A percentile compares a stretch with the other conserved stretches of the same genome.
These are phyloP conservation scores for Aurelia aurita DNA, from an alignment of 30 jellyfish, hydroid and myxozoan species.

Conservation along the genomic window DNA sequence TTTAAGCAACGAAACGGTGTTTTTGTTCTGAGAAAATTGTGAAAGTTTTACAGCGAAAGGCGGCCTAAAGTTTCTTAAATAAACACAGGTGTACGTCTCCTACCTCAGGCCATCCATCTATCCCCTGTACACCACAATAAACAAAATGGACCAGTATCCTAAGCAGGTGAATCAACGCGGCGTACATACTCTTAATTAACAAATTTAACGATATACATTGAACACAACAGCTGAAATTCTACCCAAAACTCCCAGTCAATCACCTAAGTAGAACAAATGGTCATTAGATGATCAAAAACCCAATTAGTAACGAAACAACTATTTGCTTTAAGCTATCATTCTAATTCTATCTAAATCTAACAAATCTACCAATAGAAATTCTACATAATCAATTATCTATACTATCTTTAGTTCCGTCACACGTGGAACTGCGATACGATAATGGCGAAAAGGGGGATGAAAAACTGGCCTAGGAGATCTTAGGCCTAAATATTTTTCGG, in stretches of 20 bases:
- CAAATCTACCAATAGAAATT: slow-evolving; percentile 38
- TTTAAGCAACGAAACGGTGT: too few relatives aligned
- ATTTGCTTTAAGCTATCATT: slow-evolving; percentile 48
- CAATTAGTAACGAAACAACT: slow-evolving; percentile 1
- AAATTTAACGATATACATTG: neutral
- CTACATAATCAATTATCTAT: slow-evolving; percentile 32
- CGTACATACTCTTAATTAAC: too few relatives aligned
- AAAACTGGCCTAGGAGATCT: too few relatives aligned
- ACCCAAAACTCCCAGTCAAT: slow-evolving; percentile 32
- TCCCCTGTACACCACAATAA: too few relatives aligned
- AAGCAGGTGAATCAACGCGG: too few relatives aligned
- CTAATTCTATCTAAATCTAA: slow-evolving; percentile 45
- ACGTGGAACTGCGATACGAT: neutral
- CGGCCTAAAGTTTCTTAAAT: too few relatives aligned
- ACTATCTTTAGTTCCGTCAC: neutral
- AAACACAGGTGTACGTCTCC: too few relatives aligned
- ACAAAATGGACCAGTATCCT: too few relatives aligned
- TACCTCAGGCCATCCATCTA: too few relatives aligned
- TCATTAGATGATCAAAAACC: neutral
- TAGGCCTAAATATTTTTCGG: too few relatives aligned
- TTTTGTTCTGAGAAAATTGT: too few relatives aligned
- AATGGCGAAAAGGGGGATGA: neutral
- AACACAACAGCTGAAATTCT: neutral
- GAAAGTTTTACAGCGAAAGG: too few relatives aligned
- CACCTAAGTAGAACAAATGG: slow-evolving; percentile 21